Evolutionary conservation across 1,140 invertebrate genomes (phyloP), one percentile per base, ranked within the genome.

Genomic region (Idris sp.): DNA sequence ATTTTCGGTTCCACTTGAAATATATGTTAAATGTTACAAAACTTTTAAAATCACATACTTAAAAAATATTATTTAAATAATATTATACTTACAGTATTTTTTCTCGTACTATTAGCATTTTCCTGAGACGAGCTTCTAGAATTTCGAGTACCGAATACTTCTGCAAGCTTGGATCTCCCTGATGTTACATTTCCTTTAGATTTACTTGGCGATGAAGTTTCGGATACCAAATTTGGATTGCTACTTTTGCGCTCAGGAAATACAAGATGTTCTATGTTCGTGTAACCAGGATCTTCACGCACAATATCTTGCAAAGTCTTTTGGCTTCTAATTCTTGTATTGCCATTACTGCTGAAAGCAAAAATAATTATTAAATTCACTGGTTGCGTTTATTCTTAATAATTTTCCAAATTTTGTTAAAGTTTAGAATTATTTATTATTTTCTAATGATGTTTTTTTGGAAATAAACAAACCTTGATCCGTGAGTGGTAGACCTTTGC

Each of bases 201-300:
- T 76, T 84, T 84, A 54, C 44, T 81, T 31, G 77, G 41, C 18
- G 81, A 73, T 10, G 80, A 78, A 65, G 76, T 76, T 71, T 83
- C 79, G 69, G 61, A 38, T 5, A 56, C 76, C 54, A 82, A 80
- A 84, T 83, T 87, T 59, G 81, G 84, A 82, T 83, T 89, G 81
- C 78, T 85, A 38, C 82, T 85, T 71, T 89, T 89, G 30, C 88
- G 83, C 38, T 86, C 83, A 8, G 87, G 89, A 64, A 90, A 90
- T 31, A 90, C 89, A 48, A 90, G 82, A 64, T 90, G 89, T 74
- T 90, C 90, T 77, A 90, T 90, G 77, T 90, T 89, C 43, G 89
- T 90, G 74, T 90, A 90, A 72, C 87, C 83, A 41, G 88, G 88
- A 83, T 87, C 86, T 41, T 77, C 85, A 25, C 85, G 83, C 4